These are phyloP conservation scores for Nomada goodeniana DNA, from an alignment of 2,888 invertebrate genomes.

Conservation along the genomic window DNA sequence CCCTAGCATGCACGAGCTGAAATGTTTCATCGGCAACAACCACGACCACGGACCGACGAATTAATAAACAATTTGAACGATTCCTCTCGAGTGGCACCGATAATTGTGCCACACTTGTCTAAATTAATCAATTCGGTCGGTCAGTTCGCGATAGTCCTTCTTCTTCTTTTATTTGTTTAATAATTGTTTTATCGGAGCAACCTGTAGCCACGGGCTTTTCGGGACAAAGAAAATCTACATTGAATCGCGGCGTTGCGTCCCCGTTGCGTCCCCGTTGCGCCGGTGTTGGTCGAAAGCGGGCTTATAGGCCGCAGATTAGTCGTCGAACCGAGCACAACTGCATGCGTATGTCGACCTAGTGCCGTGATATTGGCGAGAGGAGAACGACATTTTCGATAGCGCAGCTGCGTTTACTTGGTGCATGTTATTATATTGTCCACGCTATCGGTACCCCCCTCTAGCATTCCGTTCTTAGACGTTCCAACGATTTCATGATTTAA, in stretches of 20 bases:
- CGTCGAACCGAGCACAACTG: constrained; percentile 31
- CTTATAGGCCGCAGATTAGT: constrained; percentile 53
- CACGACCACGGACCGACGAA: too few species aligned
- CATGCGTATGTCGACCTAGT: constrained; percentile 48
- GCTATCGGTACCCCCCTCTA: not conserved
- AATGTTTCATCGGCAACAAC: too few species aligned
- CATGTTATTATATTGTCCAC: constrained; percentile 24
- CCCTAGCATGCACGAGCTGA: too few species aligned
- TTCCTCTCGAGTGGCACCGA: too few species aligned
- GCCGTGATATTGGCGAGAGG: constrained; percentile 19
- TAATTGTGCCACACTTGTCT: too few species aligned
- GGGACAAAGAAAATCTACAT: constrained; percentile 69
- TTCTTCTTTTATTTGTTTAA: too few species aligned
- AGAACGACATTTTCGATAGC: constrained; percentile 42
- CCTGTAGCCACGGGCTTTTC: constrained; percentile 16
- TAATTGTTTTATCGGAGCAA: not conserved
- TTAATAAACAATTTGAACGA: too few species aligned
- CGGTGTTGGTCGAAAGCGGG: constrained; percentile 32
- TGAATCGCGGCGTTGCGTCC: constrained; percentile 35
- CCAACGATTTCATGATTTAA: not conserved
- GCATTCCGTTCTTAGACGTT: not conserved
- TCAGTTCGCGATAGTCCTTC: too few species aligned
- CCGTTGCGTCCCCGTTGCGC: not conserved
- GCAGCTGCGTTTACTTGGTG: constrained; percentile 28
- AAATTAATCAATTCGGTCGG: too few species aligned